These are phyloP conservation scores for Heliocidaris erythrogramma DNA, from an alignment of 35 echinoderm and acorn worm species.

Conservation along the genomic window DNA sequence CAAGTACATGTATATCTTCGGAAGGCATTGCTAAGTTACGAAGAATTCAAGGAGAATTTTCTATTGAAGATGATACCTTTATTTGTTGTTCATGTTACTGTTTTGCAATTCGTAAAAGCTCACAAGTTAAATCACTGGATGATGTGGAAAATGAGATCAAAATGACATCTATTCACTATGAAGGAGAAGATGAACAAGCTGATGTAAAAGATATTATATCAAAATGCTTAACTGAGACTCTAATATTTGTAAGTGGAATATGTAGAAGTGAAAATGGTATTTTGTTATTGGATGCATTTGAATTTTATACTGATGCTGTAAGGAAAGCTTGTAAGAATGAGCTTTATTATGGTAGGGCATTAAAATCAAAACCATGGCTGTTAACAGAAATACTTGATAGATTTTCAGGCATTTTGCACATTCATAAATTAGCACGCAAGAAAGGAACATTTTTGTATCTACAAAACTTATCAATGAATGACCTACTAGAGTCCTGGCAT, in stretches of 20 bases:
- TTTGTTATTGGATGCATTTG: background rate
- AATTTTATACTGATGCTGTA: background rate
- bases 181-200: background rate
- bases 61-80: background rate
- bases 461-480: background rate
- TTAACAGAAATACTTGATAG: background rate
- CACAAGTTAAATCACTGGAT: background rate
- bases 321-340: background rate
- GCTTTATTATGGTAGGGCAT: background rate
- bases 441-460: background rate
- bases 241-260: background rate
- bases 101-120: background rate
- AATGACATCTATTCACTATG: background rate
- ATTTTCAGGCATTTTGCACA: background rate
- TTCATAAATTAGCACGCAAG: background rate
- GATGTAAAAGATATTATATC: background rate
- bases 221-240: background rate
- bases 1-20: background rate
- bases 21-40: background rate
- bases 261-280: background rate
- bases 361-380: background rate
- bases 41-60: background rate
- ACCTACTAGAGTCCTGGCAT: background rate
- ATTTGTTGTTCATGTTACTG: background rate
- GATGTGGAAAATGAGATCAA: background rate